A percentile compares a stretch with the other conserved stretches of the same genome.
These are phyloP conservation scores for Plagodis pulveraria DNA, from an alignment of 2,888 invertebrate species.

Conservation along the genomic window DNA sequence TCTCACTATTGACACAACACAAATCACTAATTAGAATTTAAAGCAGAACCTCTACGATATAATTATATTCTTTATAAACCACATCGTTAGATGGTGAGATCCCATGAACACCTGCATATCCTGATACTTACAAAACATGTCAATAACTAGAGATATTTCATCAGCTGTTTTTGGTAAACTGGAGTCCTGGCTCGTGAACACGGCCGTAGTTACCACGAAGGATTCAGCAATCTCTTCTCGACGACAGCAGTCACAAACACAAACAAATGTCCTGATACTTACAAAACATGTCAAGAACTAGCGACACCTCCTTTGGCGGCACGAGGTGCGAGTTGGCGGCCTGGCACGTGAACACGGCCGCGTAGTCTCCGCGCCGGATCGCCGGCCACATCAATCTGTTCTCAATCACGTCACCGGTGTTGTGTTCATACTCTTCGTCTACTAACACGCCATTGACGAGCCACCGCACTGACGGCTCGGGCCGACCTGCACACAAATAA, in stretches of 20 bases:
- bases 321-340: constrained; percentile 94
- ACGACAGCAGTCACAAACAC: too few relatives aligned
- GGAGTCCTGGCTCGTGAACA: too few relatives aligned
- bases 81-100: too few relatives aligned
- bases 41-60: too few relatives aligned
- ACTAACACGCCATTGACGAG: constrained; percentile 91
- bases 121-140: constrained; percentile 89
- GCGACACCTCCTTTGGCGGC: constrained; percentile 90
- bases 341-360: constrained; percentile 94
- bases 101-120: too few relatives aligned
- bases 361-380: constrained; percentile 91
- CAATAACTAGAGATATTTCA: too few relatives aligned
- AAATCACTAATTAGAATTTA: too few relatives aligned
- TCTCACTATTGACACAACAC: constrained; percentile 85
- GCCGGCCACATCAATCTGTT: constrained; percentile 91
- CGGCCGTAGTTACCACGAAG: too few relatives aligned
- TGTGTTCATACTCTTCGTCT: constrained; percentile 93
- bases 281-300: constrained; percentile 92
- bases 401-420: constrained; percentile 94
- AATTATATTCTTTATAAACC: too few relatives aligned
- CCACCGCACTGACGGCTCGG: constrained; percentile 93
- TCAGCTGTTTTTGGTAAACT: too few relatives aligned
- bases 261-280: constrained; percentile 71
- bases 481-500: constrained; percentile 84
- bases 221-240: too few relatives aligned